Evolutionary conservation across 2,113 vertebrate species (phyloP), one percentile per base, ranked within the genome.

Genomic region (Pluvialis apricaria): DNA sequence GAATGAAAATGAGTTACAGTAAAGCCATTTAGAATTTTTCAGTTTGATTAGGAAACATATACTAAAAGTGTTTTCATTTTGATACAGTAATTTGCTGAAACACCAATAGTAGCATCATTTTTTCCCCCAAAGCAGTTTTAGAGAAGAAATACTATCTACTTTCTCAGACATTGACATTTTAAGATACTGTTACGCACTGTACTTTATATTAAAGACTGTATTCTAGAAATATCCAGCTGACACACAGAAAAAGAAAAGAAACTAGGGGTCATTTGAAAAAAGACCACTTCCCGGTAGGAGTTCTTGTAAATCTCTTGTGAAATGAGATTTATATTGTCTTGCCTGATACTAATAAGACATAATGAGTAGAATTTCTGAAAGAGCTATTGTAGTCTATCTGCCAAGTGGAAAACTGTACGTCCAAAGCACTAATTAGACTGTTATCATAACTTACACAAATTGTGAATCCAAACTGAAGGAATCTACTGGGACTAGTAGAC

Each of bases 341-440:
- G 38, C 80, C 47, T 95, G 91, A 94, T 96, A 92, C 85, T 94
- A 97, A 95, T 94, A 92, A 92, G 90, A 57, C 18, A 70, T 96
- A 96, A 96, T 86, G 88, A 96, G 64, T 16, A 73, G 71, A 54
- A 86, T 94, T 95, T 83, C 82, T 97, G 57, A 97, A 95, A 90
- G 82, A 69, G 38, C 75, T 86, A 92, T 89, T 96, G 90, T 95
- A 90, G 65, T 95, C 71, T 89, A 64, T 86, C 75, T 92, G 69
- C 79, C 90, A 96, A 96, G 90, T 89, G 87, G 86, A 97, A 96
- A 97, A 92, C 78, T 83, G 92, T 89, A 91, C 0, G 1, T 91
- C 70, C 58, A 90, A 95, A 96, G 42, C 61, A 64, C 70, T 96
- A 94, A 96, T 97, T 96, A 92, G 80, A 70, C 21, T 60, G 88